phyloP scores from a whole-genome alignment of 2,888 invertebrate species.

The Halocaridina rubra region DNA sequence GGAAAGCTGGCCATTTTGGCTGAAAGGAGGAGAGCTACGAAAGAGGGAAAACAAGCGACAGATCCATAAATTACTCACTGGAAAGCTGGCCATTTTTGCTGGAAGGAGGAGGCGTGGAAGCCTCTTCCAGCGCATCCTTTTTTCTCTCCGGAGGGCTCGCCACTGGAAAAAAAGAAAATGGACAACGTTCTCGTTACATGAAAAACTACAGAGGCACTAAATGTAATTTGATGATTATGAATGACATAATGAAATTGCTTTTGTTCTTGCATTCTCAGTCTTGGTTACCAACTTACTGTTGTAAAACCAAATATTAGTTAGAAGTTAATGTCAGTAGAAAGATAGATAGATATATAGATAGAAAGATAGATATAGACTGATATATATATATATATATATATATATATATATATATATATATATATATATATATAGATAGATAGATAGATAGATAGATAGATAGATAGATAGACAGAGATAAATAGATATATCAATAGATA shows the following conservation, averaged over 20 bases:
- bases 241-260: no score
- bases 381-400: no score
- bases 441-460: no score
- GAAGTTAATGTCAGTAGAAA: no score
- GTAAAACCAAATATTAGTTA: no score
- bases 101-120: conserved; percentile 65
- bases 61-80: conserved; percentile 66
- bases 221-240: not conserved
- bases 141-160: conserved; percentile 81
- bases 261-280: not conserved
- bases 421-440: no score
- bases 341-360: no score
- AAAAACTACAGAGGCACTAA: not conserved
- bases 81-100: conserved; percentile 69
- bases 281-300: not conserved
- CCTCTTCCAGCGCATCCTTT: conserved; percentile 74
- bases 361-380: no score
- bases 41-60: not conserved
- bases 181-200: no score
- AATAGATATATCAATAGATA: no score
- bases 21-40: not conserved
- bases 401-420: no score
- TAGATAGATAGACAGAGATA: no score
- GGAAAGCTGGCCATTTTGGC: not conserved
- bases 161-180: conserved; percentile 75